These are phyloP conservation scores for Leucopsar rothschildi DNA, from an alignment of 2,113 vertebrate species.

Conservation along the genomic window DNA sequence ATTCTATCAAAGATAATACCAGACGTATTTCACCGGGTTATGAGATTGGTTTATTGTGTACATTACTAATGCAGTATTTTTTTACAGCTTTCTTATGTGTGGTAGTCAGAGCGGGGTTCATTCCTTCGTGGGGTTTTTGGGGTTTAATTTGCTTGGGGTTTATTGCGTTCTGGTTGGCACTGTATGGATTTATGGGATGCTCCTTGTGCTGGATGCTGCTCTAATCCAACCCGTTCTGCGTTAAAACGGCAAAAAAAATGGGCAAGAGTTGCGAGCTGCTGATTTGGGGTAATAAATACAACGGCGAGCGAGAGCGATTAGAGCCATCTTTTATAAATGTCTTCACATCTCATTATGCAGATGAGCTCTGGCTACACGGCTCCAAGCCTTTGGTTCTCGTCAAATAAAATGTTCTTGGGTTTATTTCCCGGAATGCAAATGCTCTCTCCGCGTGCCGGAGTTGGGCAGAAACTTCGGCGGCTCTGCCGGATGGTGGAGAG, in stretches of 20 bases:
- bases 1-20: constrained; percentile 68
- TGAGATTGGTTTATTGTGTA: constrained; percentile 74
- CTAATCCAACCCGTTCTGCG: not conserved
- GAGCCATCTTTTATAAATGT: constrained; percentile 35
- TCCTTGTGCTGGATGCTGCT: not conserved
- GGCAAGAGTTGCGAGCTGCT: not conserved
- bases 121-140: constrained; percentile 52
- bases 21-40: constrained; percentile 75
- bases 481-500: not conserved
- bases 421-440: not conserved
- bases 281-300: constrained; percentile 30
- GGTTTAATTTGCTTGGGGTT: constrained; percentile 30
- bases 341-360: constrained; percentile 48
- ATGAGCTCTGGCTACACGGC: constrained; percentile 1
- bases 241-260: not conserved
- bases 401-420: not conserved
- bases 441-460: not conserved
- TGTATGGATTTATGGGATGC: not conserved
- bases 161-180: not conserved
- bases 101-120: constrained; percentile 32
- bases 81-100: constrained; percentile 71
- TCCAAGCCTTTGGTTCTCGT: not conserved
- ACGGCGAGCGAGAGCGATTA: not conserved
- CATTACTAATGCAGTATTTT: constrained; percentile 69
- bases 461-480: constrained; percentile 23